Conservation (phyloP, 1,140 invertebrate genomes). For the Diabrotica virgifera region DNA sequence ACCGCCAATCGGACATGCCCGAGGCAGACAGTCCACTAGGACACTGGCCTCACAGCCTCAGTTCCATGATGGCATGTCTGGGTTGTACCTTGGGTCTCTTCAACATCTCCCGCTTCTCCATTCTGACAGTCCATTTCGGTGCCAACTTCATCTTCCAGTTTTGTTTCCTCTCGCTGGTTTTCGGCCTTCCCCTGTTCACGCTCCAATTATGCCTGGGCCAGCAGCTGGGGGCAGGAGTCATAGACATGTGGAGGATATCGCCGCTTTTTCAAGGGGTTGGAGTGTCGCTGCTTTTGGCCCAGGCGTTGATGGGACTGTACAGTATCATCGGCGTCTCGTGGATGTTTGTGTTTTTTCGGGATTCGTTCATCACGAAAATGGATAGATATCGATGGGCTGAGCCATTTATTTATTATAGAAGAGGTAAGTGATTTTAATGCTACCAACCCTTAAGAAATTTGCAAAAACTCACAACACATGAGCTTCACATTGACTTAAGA, state of each 20-base stretch:
- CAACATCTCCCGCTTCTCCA: constrained; percentile 85
- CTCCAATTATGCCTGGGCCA: constrained; percentile 83
- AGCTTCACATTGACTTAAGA: no score
- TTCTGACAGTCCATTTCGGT: constrained; percentile 84
- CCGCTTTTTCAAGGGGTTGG: constrained; percentile 84
- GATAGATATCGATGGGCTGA: constrained; percentile 82
- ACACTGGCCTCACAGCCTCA: constrained; percentile 76
- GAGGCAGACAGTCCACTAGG: constrained; percentile 45
- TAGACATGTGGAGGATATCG: constrained; percentile 91
- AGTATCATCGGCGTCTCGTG: constrained; percentile 83
- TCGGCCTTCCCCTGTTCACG: constrained; percentile 83
- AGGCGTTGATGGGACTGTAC: constrained; percentile 81
- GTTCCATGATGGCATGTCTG: constrained; percentile 75
- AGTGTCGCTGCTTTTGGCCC: constrained; percentile 73
- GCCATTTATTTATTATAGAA: constrained; percentile 62
- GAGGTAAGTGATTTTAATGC: constrained; percentile 51
- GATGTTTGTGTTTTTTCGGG: constrained; percentile 85
- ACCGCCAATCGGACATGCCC: constrained; percentile 40
- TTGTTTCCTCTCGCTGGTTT: constrained; percentile 73
- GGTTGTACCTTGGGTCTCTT: constrained; percentile 83
- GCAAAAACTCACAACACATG: no score
- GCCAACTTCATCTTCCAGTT: constrained; percentile 89
- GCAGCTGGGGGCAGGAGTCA: constrained; percentile 75
- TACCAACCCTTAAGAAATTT: no score
- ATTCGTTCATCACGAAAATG: constrained; percentile 80